Conservation (phyloP, 1,140 invertebrate species). For the Schlechtendalia chinensis region DNA sequence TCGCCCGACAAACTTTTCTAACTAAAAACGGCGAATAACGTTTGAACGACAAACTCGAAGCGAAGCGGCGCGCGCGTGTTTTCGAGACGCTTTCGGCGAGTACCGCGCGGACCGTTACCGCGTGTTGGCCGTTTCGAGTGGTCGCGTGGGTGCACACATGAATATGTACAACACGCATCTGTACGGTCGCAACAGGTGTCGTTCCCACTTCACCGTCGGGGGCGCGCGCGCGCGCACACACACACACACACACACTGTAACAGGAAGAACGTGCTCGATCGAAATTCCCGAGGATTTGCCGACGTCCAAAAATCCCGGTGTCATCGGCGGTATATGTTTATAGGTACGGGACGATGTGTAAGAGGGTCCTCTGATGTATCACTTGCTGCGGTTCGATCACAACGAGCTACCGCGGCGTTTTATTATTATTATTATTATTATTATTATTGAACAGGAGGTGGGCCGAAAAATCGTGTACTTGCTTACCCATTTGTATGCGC, state of each 20-base stretch:
- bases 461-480: neutral
- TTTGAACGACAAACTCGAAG: too few species aligned
- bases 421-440: neutral
- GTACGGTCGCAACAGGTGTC: slow-evolving; percentile 40
- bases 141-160: slow-evolving; percentile 19
- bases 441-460: neutral
- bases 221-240: neutral
- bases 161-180: neutral
- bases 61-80: too few species aligned
- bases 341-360: too few species aligned
- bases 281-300: slow-evolving; percentile 42
- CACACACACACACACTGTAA: neutral
- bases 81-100: slow-evolving; percentile 6
- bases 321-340: neutral
- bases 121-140: slow-evolving; percentile 30
- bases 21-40: too few species aligned
- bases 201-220: slow-evolving; percentile 5
- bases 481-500: neutral
- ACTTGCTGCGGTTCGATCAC: slow-evolving; percentile 1
- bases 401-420: neutral
- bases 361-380: slow-evolving; percentile 31
- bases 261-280: slow-evolving; percentile 36
- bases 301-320: neutral
- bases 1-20: too few species aligned
- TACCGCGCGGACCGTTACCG: too few species aligned